Conservation (phyloP, 2,888 invertebrate genomes). For the Patella pellucida region DNA sequence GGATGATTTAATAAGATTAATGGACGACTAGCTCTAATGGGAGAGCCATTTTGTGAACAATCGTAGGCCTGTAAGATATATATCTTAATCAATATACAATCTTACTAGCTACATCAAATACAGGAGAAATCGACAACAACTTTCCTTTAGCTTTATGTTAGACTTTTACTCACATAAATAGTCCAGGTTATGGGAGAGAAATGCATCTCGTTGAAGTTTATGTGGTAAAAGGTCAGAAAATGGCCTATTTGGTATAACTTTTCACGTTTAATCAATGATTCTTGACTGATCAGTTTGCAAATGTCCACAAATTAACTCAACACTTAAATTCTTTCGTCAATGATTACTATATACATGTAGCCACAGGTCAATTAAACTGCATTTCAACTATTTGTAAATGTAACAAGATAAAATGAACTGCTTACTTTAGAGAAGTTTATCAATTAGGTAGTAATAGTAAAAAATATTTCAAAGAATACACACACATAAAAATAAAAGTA, state of each 20-base stretch:
- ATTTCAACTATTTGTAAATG: too few species aligned
- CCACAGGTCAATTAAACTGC: too few species aligned
- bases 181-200: not conserved
- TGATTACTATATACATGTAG: too few species aligned
- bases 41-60: conserved; percentile 7
- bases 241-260: not conserved
- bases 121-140: not conserved
- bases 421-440: too few species aligned
- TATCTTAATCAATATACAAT: conserved; percentile 10
- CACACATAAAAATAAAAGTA: too few species aligned
- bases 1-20: conserved; percentile 3
- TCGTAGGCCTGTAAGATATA: conserved; percentile 5
- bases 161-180: too few species aligned
- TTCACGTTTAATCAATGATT: not conserved
- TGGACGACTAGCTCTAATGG: not conserved
- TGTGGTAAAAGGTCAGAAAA: not conserved
- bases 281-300: too few species aligned
- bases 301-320: too few species aligned
- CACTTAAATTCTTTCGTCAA: too few species aligned
- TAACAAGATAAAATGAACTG: too few species aligned
- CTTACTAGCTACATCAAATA: not conserved
- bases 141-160: not conserved
- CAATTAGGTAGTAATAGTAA: too few species aligned
- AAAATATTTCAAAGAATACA: too few species aligned
- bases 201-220: conserved; percentile 6